phyloP scores from a whole-genome alignment of 2,888 invertebrate species.

The Archips crataeganus region DNA sequence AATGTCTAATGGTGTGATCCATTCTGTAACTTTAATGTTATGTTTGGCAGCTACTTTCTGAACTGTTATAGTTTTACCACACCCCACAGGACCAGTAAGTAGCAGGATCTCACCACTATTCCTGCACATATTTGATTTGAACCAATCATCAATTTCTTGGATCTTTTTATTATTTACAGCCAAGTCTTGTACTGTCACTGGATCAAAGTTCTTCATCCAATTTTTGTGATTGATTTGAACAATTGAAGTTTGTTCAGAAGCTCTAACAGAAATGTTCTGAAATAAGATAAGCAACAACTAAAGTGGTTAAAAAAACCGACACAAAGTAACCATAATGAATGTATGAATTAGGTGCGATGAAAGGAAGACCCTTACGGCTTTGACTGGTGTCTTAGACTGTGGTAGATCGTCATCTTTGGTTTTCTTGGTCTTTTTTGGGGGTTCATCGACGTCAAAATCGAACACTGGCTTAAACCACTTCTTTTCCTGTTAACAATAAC shows the following conservation, averaged over 20 bases:
- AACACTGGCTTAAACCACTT: slow-evolving; percentile 77
- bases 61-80: slow-evolving; percentile 93
- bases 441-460: slow-evolving; percentile 68
- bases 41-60: slow-evolving; percentile 88
- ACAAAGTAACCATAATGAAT: background rate
- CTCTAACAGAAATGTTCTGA: slow-evolving; percentile 9
- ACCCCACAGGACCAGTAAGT: slow-evolving; percentile 93
- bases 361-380: slow-evolving; percentile 15
- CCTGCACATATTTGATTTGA: slow-evolving; percentile 69
- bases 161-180: slow-evolving; percentile 92
- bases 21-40: slow-evolving; percentile 88
- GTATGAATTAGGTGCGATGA: background rate
- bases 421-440: slow-evolving; percentile 55
- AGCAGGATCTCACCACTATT: slow-evolving; percentile 86
- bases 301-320: background rate
- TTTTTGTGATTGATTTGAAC: slow-evolving; percentile 65
- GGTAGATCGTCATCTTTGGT: slow-evolving; percentile 36
- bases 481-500: slow-evolving; percentile 56
- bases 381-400: slow-evolving; percentile 40
- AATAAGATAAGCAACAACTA: background rate
- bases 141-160: slow-evolving; percentile 90
- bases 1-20: slow-evolving; percentile 93
- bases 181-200: slow-evolving; percentile 86
- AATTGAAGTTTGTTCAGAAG: slow-evolving; percentile 12
- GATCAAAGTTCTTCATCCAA: slow-evolving; percentile 88